Percentiles rank a stretch among this genome's conserved stretches.
These are phyloP conservation scores for Enteromius argenteus DNA, from an alignment of 2,797 vertebrate species.

Conservation along the genomic window DNA sequence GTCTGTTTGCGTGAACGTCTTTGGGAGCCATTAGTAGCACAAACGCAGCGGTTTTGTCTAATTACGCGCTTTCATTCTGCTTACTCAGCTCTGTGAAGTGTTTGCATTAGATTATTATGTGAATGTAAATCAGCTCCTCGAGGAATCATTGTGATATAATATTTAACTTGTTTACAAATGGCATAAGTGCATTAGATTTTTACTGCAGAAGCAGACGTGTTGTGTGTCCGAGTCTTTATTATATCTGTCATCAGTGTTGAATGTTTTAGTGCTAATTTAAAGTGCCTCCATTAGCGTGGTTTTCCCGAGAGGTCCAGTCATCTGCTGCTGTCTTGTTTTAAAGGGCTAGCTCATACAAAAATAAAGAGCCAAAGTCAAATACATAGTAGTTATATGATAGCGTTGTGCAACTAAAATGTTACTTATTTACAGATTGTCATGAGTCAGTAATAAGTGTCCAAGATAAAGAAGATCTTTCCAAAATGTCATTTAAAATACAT, in stretches of 20 bases:
- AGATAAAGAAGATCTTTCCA: not conserved
- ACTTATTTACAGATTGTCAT: too few relatives aligned
- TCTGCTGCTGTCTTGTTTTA: not conserved
- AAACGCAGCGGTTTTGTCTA: not conserved
- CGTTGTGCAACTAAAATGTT: not conserved
- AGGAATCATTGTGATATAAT: slow-evolving; percentile 1
- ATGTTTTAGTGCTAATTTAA: not conserved
- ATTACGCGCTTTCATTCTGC: not conserved
- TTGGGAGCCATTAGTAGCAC: not conserved
- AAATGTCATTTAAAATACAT: not conserved
- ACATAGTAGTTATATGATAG: not conserved
- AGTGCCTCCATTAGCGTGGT: not conserved
- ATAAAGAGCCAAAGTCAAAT: not conserved
- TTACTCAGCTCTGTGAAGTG: not conserved
- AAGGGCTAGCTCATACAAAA: not conserved
- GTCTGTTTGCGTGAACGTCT: not conserved
- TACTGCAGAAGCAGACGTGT: not conserved
- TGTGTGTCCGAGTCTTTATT: not conserved
- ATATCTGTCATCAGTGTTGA: not conserved
- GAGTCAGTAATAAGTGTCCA: not conserved
- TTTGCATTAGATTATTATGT: not conserved
- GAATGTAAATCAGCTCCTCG: not conserved
- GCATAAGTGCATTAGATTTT: not conserved
- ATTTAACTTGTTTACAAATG: not conserved
- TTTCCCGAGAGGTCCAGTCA: not conserved